Percentiles rank a stretch among this genome's conserved stretches.
Evolutionary conservation across 2,113 vertebrate species (phyloP).

Genomic region (Muntiacus reevesi): DNA sequence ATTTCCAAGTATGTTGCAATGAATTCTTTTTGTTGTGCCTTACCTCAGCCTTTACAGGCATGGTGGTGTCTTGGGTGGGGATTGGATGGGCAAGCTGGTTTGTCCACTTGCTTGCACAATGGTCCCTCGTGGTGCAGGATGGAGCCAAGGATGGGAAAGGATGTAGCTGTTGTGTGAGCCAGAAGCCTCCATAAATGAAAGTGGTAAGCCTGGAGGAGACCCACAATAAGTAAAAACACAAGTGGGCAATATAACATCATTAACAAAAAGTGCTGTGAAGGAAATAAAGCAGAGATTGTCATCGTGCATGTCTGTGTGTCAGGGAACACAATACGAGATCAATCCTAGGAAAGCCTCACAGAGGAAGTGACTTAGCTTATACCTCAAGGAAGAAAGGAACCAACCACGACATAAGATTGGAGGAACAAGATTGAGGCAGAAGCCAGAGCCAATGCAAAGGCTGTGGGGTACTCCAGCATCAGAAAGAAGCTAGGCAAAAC

Average conservation of each 20-base stretch:
- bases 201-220: neutral
- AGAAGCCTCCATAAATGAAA: neutral
- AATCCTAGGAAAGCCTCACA: neutral
- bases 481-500: neutral
- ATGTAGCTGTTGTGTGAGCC: neutral
- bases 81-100: neutral
- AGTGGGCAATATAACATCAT: neutral
- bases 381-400: neutral
- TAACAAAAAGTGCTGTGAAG: neutral
- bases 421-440: neutral
- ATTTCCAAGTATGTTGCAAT: neutral
- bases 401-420: neutral
- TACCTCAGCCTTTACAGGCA: neutral
- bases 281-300: neutral
- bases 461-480: neutral
- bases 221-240: neutral
- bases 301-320: neutral
- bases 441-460: neutral
- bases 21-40: neutral
- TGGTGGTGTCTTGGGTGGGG: neutral
- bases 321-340: neutral
- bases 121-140: neutral
- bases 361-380: neutral
- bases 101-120: neutral
- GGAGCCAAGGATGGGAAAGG: neutral